Conservation (phyloP, 2,888 invertebrate species). For the Drosophila kanekoi region DNA sequence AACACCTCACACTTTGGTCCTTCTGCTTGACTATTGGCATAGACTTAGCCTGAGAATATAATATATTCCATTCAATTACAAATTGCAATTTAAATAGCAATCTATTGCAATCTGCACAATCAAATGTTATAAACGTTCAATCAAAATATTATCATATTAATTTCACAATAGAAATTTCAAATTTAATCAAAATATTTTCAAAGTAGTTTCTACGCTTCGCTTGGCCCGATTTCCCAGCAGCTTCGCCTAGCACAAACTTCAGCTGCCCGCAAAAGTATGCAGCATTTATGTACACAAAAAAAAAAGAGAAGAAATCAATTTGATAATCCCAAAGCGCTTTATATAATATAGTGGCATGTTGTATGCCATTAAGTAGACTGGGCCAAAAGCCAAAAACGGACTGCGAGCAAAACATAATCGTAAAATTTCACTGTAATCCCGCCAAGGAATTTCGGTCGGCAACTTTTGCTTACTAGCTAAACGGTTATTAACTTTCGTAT, state of each 20-base stretch:
- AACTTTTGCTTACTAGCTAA: conserved; percentile 65
- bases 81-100: too few species aligned
- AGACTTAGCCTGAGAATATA: too few species aligned
- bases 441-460: conserved; percentile 39
- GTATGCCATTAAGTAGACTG: conserved; percentile 15
- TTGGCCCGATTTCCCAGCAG: conserved; percentile 9
- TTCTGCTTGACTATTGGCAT: too few species aligned
- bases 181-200: too few species aligned
- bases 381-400: conserved; percentile 33
- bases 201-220: conserved; percentile 2
- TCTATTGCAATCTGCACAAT: too few species aligned
- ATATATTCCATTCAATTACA: too few species aligned
- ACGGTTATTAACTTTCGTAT: conserved; percentile 78
- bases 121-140: too few species aligned
- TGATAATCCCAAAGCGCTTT: conserved; percentile 51
- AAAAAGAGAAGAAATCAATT: conserved; percentile 52
- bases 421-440: conserved; percentile 57
- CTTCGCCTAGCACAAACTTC: neutral
- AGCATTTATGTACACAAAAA: conserved; percentile 6
- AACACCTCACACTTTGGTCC: too few species aligned
- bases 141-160: too few species aligned
- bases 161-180: too few species aligned
- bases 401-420: conserved; percentile 59
- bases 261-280: conserved; percentile 35
- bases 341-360: conserved; percentile 9